A percentile compares a stretch with the other conserved stretches of the same genome.
These are phyloP conservation scores for Mungos mungo DNA, from an alignment of 2,113 vertebrate genomes.

Conservation along the genomic window DNA sequence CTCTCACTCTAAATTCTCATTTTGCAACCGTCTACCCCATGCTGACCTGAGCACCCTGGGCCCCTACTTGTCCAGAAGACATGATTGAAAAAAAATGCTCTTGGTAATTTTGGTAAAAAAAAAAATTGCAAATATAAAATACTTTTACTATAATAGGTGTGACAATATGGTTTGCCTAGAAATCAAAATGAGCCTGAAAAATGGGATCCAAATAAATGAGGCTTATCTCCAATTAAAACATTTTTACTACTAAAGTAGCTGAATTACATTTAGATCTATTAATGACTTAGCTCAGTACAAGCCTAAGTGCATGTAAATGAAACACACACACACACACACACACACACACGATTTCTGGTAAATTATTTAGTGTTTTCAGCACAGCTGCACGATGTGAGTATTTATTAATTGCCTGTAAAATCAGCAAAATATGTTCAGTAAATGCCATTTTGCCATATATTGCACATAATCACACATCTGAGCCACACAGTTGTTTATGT, in stretches of 20 bases:
- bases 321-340: not conserved
- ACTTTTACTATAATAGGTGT: not conserved
- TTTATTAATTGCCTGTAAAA: constrained; percentile 82
- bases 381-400: constrained; percentile 43
- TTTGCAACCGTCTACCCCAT: not conserved
- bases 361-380: constrained; percentile 64
- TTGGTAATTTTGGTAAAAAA: not conserved
- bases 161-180: not conserved
- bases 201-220: constrained; percentile 17
- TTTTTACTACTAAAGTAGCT: constrained; percentile 39
- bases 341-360: not conserved
- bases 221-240: not conserved
- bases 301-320: not conserved
- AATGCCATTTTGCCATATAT: constrained; percentile 75
- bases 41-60: not conserved
- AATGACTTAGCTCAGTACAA: constrained; percentile 30
- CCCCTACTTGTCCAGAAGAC: not conserved
- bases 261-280: constrained; percentile 39
- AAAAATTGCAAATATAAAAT: not conserved
- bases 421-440: constrained; percentile 74
- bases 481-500: constrained; percentile 78
- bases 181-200: constrained; percentile 40
- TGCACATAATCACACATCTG: constrained; percentile 75
- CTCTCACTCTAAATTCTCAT: not conserved
- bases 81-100: not conserved